Evolutionary conservation across 2,113 vertebrate genomes (phyloP), one percentile per base, ranked within the genome.

Genomic region (Dryoscopus gambensis): DNA sequence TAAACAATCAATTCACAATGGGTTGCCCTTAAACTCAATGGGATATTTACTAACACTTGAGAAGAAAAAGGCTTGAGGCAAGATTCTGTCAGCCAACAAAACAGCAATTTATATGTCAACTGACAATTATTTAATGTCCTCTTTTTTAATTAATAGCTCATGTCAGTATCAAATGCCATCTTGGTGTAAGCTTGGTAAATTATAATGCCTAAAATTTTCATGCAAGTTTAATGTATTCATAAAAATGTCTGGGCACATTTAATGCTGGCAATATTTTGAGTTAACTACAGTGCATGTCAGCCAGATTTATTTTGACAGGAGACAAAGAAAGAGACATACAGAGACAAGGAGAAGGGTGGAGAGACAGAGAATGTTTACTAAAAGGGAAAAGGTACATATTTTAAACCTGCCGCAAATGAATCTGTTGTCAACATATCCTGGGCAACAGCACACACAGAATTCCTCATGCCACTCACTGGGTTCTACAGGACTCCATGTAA

Each of bases 151-250:
- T 97, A 96, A 97, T 96, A 95, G 94, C 90, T 94, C 85, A 17
- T 77, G 92, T 94, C 95, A 95, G 86, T 90, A 93, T 94, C 87
- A 96, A 95, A 96, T 94, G 88, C 76, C 91, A 82, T 94, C 88
- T 93, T 95, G 85, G 92, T 93, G 92, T 90, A 96, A 95, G 93
- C 94, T 95, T 95, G 88, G 92, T 94, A 97, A 97, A 95, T 97
- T 93, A 97, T 83, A 93, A 94, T 87, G 73, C 93, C 93, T 79
- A 91, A 95, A 96, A 96, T 85, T 92, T 95, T 86, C 90, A 96
- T 93, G 76, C 90, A 96, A 87, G 88, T 96, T 97, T 97, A 97
- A 97, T 97, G 94, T 76, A 97, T 96, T 97, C 95, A 97, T 97
- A 97, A 97, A 97, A 97, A 96, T 94, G 94, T 89, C 96, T 93